Evolutionary conservation across 2,113 vertebrate species (phyloP).

Genomic region (Dasyurus viverrinus): DNA sequence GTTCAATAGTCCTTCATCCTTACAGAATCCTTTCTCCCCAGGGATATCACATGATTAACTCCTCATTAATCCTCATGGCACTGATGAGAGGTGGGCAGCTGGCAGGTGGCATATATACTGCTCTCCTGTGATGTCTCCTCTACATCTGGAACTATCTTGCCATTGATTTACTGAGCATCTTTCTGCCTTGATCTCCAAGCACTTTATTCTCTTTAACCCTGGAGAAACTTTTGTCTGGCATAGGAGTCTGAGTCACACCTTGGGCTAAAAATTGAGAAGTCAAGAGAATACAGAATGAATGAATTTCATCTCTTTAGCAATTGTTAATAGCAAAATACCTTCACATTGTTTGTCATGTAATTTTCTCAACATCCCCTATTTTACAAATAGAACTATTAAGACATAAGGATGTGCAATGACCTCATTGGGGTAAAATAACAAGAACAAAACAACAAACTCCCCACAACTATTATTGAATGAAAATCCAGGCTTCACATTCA

Average conservation of each 20-base stretch:
- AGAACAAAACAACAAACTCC: too few relatives aligned
- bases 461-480: not conserved
- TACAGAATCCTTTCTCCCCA: not conserved
- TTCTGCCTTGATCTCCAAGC: not conserved
- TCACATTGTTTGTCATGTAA: not conserved
- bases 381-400: not conserved
- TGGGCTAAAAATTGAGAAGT: not conserved
- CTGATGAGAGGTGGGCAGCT: not conserved
- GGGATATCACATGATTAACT: not conserved
- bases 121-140: not conserved
- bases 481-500: not conserved
- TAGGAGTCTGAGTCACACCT: not conserved
- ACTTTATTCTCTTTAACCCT: not conserved
- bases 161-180: constrained; percentile 8
- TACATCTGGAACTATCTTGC: not conserved
- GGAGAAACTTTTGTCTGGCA: not conserved
- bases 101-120: not conserved
- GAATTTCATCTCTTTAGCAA: not conserved
- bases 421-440: not conserved
- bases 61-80: constrained; percentile 4
- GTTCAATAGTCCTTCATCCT: not conserved
- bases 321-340: not conserved
- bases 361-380: not conserved
- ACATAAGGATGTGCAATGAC: not conserved
- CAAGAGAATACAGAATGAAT: not conserved